phyloP scores from a whole-genome alignment of 2,113 vertebrate genomes.

The Clarias magur region DNA sequence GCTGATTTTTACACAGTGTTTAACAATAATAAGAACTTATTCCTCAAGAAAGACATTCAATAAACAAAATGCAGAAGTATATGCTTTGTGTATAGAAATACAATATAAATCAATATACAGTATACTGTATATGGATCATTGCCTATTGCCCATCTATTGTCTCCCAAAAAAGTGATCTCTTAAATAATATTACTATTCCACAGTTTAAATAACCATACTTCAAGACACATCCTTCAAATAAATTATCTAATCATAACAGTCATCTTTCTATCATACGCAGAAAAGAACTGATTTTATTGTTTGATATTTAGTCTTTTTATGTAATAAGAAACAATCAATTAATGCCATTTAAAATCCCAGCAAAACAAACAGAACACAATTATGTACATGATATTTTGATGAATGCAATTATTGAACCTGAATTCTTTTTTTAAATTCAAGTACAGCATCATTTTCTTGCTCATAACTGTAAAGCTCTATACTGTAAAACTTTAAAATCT shows the following conservation, averaged over 20 bases:
- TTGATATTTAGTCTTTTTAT: background rate
- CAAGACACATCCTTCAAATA: constrained; percentile 21
- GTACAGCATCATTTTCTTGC: constrained; percentile 32
- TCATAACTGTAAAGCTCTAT: constrained; percentile 35
- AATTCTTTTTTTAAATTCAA: constrained; percentile 43
- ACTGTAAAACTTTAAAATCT: constrained; percentile 14
- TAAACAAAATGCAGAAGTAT: constrained; percentile 39
- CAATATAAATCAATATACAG: constrained; percentile 18
- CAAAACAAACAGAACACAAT: constrained; percentile 36
- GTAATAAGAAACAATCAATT: constrained; percentile 18
- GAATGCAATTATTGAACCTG: constrained; percentile 45
- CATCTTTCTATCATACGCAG: constrained; percentile 28
- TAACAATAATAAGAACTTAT: constrained; percentile 32
- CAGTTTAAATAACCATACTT: constrained; percentile 35
- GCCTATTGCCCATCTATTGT: constrained; percentile 11
- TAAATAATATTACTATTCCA: constrained; percentile 39
- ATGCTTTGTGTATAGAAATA: constrained; percentile 26
- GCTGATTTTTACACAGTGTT: constrained; percentile 35
- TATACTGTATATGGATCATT: constrained; percentile 19
- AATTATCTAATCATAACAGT: constrained; percentile 33
- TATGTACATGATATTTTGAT: constrained; percentile 33
- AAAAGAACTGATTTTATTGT: constrained; percentile 2
- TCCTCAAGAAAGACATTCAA: constrained; percentile 17
- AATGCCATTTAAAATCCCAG: constrained; percentile 10
- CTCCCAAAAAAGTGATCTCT: constrained; percentile 7